Percentiles rank a stretch among this genome's conserved stretches.
phyloP scores from a whole-genome alignment of 2,113 vertebrate species.

The Datnioides undecimradiatus region DNA sequence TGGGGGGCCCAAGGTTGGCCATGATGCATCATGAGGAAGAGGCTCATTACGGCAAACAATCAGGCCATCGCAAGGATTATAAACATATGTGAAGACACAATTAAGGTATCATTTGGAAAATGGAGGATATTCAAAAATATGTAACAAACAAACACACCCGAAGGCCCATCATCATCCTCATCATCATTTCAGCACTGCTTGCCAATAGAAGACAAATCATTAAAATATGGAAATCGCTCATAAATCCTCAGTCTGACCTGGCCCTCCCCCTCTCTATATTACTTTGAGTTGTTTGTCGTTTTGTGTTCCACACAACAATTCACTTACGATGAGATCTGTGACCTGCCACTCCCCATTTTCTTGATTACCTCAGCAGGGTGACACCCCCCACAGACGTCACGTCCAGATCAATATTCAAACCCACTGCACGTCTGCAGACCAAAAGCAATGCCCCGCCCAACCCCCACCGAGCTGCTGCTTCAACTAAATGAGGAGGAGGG shows the following conservation, averaged over 20 bases:
- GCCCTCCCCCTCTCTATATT: neutral
- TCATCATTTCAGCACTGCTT: slow-evolving; percentile 1
- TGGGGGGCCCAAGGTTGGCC: slow-evolving; percentile 36
- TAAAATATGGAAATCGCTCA: neutral
- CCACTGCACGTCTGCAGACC: neutral
- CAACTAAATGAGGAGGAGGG: slow-evolving; percentile 44
- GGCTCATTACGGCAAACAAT: slow-evolving; percentile 40
- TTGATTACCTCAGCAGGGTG: slow-evolving; percentile 56
- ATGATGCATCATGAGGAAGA: slow-evolving; percentile 33
- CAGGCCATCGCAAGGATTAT: slow-evolving; percentile 40
- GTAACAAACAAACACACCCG: neutral
- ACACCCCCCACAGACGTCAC: slow-evolving; percentile 45
- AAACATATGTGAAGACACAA: slow-evolving; percentile 50
- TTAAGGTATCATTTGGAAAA: slow-evolving; percentile 5
- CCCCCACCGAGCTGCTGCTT: slow-evolving; percentile 16
- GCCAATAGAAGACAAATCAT: neutral
- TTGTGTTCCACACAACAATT: slow-evolving; percentile 28
- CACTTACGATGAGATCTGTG: slow-evolving; percentile 50
- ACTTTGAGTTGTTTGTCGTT: slow-evolving; percentile 20
- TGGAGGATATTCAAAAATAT: slow-evolving; percentile 1
- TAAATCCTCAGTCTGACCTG: neutral
- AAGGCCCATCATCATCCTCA: neutral
- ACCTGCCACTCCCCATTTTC: slow-evolving; percentile 59
- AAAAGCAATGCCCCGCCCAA: neutral
- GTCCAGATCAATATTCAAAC: slow-evolving; percentile 70